Evolutionary conservation across 2,888 invertebrate genomes (phyloP).

Genomic region (Heliconius charithonia): DNA sequence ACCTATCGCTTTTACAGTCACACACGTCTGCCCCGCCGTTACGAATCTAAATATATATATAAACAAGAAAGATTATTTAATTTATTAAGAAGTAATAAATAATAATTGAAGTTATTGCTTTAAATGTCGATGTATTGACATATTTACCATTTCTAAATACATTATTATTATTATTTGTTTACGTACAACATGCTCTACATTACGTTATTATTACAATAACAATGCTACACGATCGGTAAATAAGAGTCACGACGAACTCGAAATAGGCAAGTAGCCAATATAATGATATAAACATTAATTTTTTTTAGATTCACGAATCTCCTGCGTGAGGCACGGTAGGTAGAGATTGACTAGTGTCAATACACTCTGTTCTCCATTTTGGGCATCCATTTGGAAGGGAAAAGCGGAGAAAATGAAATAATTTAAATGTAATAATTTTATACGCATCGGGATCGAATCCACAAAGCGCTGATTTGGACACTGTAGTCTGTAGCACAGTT

Average conservation of each 20-base stretch:
- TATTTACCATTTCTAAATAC: slow-evolving; percentile 12
- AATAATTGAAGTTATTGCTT: neutral
- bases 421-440: neutral
- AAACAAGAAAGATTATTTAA: neutral
- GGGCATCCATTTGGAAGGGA: neutral
- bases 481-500: no score
- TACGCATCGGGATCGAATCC: no score
- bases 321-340: neutral
- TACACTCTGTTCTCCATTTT: neutral
- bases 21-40: neutral
- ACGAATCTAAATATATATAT: neutral
- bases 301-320: neutral
- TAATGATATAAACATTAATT: neutral
- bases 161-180: slow-evolving; percentile 6
- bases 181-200: slow-evolving; percentile 1
- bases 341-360: neutral
- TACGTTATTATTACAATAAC: neutral
- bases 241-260: neutral
- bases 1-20: neutral
- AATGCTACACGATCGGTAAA: slow-evolving; percentile 2
- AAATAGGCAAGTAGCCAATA: neutral
- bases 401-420: neutral
- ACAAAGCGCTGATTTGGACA: no score
- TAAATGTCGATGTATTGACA: neutral
- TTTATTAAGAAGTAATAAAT: neutral